These are phyloP conservation scores for Drosophila bipectinata DNA, from an alignment of 1,140 invertebrate species.

Conservation along the genomic window DNA sequence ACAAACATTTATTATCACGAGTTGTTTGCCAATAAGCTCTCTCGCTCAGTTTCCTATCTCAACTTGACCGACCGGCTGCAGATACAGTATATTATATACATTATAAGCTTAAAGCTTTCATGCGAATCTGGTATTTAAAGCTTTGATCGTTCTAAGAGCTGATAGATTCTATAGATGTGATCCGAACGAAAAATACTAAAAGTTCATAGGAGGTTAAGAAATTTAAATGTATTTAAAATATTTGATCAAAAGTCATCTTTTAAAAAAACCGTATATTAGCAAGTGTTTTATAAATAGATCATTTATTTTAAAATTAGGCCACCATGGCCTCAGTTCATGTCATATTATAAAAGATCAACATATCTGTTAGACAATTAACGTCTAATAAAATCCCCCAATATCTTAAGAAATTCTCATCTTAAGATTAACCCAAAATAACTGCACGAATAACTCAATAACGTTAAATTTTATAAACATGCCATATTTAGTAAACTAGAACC, in stretches of 20 bases:
- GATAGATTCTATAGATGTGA: not conserved
- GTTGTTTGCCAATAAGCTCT: conserved; percentile 5
- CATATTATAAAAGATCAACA: no score
- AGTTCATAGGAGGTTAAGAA: not conserved
- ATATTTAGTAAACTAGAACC: not conserved
- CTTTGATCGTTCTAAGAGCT: not conserved
- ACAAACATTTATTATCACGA: conserved; percentile 34
- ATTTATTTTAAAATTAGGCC: no score
- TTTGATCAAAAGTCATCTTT: no score
- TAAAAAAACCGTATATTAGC: no score
- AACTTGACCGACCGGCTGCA: not conserved
- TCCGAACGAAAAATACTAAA: not conserved
- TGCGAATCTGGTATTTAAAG: not conserved
- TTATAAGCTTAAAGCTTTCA: conserved; percentile 11
- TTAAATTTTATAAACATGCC: not conserved
- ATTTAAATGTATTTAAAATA: not conserved
- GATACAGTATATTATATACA: conserved; percentile 4
- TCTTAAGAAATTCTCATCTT: no score
- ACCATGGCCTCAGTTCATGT: no score
- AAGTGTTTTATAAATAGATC: no score
- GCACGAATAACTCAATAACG: not conserved
- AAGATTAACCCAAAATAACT: not conserved
- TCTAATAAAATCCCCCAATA: no score
- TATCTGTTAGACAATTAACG: no score
- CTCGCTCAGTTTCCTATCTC: not conserved